These are phyloP conservation scores for Speoplatyrhinus poulsoni DNA, from an alignment of 2,113 vertebrate species.

Conservation along the genomic window DNA sequence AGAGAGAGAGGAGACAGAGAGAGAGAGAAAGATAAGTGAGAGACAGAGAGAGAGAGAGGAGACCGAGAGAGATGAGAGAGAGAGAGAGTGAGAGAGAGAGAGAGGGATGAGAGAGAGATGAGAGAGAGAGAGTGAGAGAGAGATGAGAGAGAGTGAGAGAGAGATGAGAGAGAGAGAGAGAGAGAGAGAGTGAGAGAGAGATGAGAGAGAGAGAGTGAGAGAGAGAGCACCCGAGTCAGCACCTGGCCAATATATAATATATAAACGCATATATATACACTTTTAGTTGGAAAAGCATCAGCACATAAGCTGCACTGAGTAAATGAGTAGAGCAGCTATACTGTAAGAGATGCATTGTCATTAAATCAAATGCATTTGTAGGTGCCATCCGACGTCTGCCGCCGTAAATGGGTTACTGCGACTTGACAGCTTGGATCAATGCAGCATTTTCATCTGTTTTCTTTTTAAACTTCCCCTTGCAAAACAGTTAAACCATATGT, in stretches of 20 bases:
- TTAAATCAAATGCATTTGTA: neutral
- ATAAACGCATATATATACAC: too few relatives aligned
- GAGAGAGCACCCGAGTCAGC: constrained; percentile 27
- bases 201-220: neutral
- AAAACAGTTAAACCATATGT: constrained; percentile 40
- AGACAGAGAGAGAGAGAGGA: too few relatives aligned
- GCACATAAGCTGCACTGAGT: constrained; percentile 18
- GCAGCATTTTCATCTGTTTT: constrained; percentile 27
- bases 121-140: neutral
- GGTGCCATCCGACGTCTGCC: constrained; percentile 19
- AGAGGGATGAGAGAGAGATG: neutral
- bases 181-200: neutral
- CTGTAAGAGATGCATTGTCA: too few relatives aligned
- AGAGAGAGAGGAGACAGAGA: too few relatives aligned
- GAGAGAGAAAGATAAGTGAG: too few relatives aligned
- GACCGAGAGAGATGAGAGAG: too few relatives aligned
- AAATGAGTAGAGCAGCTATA: constrained; percentile 17
- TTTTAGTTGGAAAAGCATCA: constrained; percentile 2
- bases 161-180: neutral
- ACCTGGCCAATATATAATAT: neutral
- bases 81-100: too few relatives aligned
- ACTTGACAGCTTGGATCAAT: constrained; percentile 34
- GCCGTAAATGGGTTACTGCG: constrained; percentile 9
- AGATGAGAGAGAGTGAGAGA: neutral
- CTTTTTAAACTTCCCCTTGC: constrained; percentile 6